Percentiles rank a stretch among this genome's conserved stretches.
Evolutionary conservation across 2,888 invertebrate genomes (phyloP).

Genomic region (Ornithoptera alexandrae): DNA sequence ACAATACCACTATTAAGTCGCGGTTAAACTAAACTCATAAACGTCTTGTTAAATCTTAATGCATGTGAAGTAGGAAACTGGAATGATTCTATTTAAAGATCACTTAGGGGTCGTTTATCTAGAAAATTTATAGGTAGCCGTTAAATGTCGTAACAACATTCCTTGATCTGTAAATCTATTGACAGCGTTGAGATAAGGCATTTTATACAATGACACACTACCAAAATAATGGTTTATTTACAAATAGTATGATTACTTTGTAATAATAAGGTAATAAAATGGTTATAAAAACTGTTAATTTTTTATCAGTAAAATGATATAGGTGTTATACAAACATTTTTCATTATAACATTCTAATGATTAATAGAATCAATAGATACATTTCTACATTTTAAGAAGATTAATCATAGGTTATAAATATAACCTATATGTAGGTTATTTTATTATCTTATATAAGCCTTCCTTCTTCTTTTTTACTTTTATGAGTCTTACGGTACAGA

Average conservation of each 20-base stretch:
- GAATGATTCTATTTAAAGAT: neutral
- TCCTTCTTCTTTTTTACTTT: no score
- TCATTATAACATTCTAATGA: no score
- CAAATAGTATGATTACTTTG: neutral
- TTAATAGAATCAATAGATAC: no score
- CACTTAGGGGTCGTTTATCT: conserved; percentile 4
- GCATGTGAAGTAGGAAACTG: conserved; percentile 1
- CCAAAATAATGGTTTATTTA: neutral
- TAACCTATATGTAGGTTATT: no score
- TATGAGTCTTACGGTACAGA: no score
- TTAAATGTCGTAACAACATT: conserved; percentile 9
- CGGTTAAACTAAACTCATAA: neutral
- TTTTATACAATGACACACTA: neutral
- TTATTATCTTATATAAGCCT: no score
- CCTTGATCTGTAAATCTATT: neutral
- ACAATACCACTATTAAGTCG: neutral
- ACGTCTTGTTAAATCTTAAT: neutral
- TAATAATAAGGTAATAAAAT: no score
- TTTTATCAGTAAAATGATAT: no score
- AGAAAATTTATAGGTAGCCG: conserved; percentile 10
- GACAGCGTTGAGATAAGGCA: neutral
- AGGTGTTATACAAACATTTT: no score
- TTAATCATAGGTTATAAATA: no score
- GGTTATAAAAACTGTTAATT: no score
- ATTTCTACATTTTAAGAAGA: no score